Evolutionary conservation across 2,797 vertebrate species (phyloP).

Genomic region (Pseudotriccus pelzelni): DNA sequence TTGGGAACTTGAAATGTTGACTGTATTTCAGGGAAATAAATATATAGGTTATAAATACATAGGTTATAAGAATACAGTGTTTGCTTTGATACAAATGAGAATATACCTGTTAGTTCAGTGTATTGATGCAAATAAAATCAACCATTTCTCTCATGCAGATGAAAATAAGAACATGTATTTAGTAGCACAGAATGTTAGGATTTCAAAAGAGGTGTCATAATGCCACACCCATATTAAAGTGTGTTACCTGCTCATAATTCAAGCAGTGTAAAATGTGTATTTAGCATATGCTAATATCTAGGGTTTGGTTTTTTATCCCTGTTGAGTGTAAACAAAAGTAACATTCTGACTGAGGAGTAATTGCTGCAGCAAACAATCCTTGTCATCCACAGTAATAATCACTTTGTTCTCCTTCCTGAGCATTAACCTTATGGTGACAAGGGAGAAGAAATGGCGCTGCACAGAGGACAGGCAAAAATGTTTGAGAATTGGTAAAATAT

Average conservation of each 20-base stretch:
- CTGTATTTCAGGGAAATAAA: background rate
- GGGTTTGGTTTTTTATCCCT: background rate
- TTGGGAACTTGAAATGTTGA: background rate
- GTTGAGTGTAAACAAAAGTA: background rate
- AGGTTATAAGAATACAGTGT: background rate
- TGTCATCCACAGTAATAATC: background rate
- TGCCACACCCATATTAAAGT: background rate
- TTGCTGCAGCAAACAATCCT: background rate
- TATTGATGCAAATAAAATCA: background rate
- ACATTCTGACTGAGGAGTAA: background rate
- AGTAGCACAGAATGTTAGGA: background rate
- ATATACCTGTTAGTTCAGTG: background rate
- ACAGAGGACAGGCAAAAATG: background rate
- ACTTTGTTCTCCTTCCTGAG: background rate
- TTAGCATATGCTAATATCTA: background rate
- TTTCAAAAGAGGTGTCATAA: background rate
- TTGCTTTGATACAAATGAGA: background rate
- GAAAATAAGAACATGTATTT: background rate
- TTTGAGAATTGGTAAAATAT: background rate
- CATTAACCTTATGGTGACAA: background rate
- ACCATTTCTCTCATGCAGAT: background rate
- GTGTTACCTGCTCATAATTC: background rate
- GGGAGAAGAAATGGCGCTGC: background rate
- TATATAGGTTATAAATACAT: background rate
- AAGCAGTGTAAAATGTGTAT: background rate